Conservation (phyloP, 2,797 vertebrate genomes). For the Schizopygopsis malacanthus region DNA sequence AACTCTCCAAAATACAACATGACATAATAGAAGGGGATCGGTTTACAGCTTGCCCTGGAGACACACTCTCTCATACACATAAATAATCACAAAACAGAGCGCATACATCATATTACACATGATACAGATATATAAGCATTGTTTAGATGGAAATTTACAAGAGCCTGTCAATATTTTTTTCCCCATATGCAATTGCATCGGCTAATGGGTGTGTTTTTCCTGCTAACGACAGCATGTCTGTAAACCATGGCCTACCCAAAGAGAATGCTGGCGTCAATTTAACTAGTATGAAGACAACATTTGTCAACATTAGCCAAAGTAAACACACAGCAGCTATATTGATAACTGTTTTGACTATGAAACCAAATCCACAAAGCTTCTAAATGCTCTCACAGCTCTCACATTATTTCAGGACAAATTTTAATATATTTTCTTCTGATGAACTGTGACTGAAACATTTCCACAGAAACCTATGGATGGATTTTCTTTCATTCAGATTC, state of each 20-base stretch:
- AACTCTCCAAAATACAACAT: constrained; percentile 60
- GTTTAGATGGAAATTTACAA: not conserved
- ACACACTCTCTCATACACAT: constrained; percentile 58
- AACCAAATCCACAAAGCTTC: not conserved
- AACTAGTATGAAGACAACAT: constrained; percentile 12
- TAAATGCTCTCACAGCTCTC: constrained; percentile 5
- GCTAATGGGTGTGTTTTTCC: constrained; percentile 2
- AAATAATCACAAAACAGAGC: constrained; percentile 44
- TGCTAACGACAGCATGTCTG: not conserved
- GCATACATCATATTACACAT: constrained; percentile 2
- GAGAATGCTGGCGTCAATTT: not conserved
- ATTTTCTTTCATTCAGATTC: constrained; percentile 10
- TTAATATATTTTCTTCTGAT: not conserved
- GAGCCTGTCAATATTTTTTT: not conserved
- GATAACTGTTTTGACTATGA: constrained; percentile 4
- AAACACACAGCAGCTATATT: not conserved
- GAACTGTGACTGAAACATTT: not conserved
- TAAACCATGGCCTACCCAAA: not conserved
- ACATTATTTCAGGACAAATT: constrained; percentile 7
- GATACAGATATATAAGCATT: not conserved
- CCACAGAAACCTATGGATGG: not conserved
- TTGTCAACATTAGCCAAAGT: constrained; percentile 15
- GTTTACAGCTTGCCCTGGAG: constrained; percentile 50
- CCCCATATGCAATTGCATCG: not conserved
- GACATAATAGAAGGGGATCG: constrained; percentile 57